Conservation (phyloP, 1,140 invertebrate species). For the Temnothorax nylanderi region DNA sequence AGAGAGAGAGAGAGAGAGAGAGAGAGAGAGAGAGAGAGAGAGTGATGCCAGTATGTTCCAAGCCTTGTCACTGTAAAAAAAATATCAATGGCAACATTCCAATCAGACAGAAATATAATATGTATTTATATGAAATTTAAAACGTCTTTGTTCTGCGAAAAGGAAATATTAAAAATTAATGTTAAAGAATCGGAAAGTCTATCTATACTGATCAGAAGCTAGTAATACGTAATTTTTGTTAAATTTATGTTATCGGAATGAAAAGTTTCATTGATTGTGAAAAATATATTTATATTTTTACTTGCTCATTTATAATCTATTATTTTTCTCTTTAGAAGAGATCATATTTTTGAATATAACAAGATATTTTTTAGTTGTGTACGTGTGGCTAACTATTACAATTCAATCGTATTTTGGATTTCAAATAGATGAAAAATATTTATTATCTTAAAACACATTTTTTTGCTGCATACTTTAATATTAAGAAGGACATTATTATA, state of each 20-base stretch:
- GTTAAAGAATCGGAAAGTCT: not conserved
- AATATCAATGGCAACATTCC: conserved; percentile 30
- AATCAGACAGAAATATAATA: conserved; percentile 12
- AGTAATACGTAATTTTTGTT: not conserved
- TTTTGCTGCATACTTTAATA: conserved; percentile 17
- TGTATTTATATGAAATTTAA: conserved; percentile 35
- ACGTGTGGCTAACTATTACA: not conserved
- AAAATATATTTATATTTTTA: not conserved
- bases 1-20: not conserved
- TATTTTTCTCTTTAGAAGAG: not conserved
- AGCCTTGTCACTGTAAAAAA: conserved; percentile 20
- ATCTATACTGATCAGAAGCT: not conserved
- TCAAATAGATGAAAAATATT: not conserved
- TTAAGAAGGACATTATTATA: conserved; percentile 40
- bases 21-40: not conserved
- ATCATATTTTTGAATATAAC: conserved; percentile 20
- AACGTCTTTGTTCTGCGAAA: not conserved
- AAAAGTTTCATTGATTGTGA: not conserved
- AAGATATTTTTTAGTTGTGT: not conserved
- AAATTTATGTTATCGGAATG: conserved; percentile 11
- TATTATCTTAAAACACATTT: conserved; percentile 20
- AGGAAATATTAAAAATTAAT: not conserved
- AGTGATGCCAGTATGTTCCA: not conserved
- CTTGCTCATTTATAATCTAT: not conserved
- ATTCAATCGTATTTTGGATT: conserved; percentile 1